A percentile compares a stretch with the other conserved stretches of the same genome.
phyloP scores from a whole-genome alignment of 2,888 invertebrate genomes.

The Chymomyza procnemis region DNA sequence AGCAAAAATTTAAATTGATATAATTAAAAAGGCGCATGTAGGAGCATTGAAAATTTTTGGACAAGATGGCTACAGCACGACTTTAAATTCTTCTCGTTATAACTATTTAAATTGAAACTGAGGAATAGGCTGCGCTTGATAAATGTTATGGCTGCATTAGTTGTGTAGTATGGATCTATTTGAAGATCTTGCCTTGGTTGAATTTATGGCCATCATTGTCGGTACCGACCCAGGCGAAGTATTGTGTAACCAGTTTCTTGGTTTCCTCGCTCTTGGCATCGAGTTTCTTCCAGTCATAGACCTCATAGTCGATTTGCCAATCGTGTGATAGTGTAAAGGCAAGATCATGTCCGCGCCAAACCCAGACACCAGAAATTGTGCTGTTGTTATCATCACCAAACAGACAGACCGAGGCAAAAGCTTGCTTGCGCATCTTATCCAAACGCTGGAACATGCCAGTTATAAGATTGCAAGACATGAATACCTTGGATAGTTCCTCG shows the following conservation, averaged over 20 bases:
- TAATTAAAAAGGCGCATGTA: not conserved
- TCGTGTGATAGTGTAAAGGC: slow-evolving; percentile 94
- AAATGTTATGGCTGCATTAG: slow-evolving; percentile 42
- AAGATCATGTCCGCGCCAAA: slow-evolving; percentile 97
- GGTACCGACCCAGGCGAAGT: slow-evolving; percentile 92
- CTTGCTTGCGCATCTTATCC: slow-evolving; percentile 98
- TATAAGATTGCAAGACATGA: slow-evolving; percentile 99
- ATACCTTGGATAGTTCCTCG: slow-evolving; percentile 92
- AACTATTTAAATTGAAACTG: slow-evolving; percentile 11
- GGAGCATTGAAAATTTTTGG: not conserved
- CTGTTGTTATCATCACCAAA: slow-evolving; percentile 96
- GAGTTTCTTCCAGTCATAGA: slow-evolving; percentile 96
- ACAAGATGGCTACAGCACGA: not conserved
- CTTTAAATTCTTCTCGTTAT: not conserved
- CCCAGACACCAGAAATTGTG: slow-evolving; percentile 97
- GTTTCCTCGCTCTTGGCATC: slow-evolving; percentile 89
- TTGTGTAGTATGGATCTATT: slow-evolving; percentile 82
- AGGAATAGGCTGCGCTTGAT: slow-evolving; percentile 27
- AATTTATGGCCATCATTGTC: slow-evolving; percentile 94
- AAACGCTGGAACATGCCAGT: slow-evolving; percentile 98
- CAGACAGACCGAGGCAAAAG: slow-evolving; percentile 95
- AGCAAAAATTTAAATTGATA: not conserved
- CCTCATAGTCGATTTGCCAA: slow-evolving; percentile 98
- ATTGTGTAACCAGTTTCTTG: slow-evolving; percentile 91
- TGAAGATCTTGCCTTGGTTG: slow-evolving; percentile 99